Evolutionary conservation across 2,113 vertebrate species (phyloP), one percentile per base, ranked within the genome.

Genomic region (Chaetops frenatus): DNA sequence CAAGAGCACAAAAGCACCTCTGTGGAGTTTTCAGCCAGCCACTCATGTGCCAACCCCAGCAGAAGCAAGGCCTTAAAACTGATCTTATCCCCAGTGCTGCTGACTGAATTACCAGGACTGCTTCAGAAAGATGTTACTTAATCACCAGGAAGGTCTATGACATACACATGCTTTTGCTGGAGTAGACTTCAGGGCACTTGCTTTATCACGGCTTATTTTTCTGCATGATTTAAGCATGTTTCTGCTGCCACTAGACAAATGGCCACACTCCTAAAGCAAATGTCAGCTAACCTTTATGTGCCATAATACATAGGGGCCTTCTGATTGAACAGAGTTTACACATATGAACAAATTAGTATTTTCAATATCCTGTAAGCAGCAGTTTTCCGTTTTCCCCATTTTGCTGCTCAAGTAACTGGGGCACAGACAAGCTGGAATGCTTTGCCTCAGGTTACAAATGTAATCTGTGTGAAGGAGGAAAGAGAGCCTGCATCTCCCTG

Each of bases 1-100:
- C 71, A 76, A 42, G 95, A 95, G 94, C 84, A 98, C 97, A 97
- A 97, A 97, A 97, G 96, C 91, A 94, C 95, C 97, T 97, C 94
- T 97, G 97, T 97, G 93, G 91, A 17, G 47, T 69, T 65, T 88
- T 85, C 95, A 91, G 90, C 72, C 70, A 92, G 84, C 44, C 78
- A n/a, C 86, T 96, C 88, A 36, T 85, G 78, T 88, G 91, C 95
- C 95, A 96, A 28, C 54, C 90, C 79, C 81, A 70, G 95, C 76
- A 97, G 86, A 77, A 33, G 9, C 18, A 7, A 93, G 96, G 93
- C 81, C 93, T 83, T 94, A 89, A 73, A 94, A 73, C 76, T 73
- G 95, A 96, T 93, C 91, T 89, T 96, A 92, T 70, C 86, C 96
- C 42, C 12, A 15, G 45, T 83, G 57, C 86, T 92, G 88, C 72